Conservation (phyloP, 2,888 invertebrate species). For the Dryocosmus kuriphilus region DNA sequence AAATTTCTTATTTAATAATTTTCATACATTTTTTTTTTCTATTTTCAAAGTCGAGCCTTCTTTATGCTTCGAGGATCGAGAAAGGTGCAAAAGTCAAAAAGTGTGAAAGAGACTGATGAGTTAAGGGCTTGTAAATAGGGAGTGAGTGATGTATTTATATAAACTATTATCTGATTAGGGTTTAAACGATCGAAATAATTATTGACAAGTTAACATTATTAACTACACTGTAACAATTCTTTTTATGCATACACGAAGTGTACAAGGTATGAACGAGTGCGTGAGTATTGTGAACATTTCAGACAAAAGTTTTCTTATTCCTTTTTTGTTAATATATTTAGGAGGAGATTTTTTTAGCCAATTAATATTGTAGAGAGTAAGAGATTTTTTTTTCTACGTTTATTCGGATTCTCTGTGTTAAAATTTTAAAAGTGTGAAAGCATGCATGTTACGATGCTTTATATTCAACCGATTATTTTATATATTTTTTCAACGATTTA, state of each 20-base stretch:
- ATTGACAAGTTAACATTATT: slow-evolving; percentile 35
- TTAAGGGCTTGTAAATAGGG: slow-evolving; percentile 58
- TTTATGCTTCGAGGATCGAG: background rate
- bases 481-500: background rate
- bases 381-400: slow-evolving; percentile 13
- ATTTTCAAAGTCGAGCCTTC: background rate
- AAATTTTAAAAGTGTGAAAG: background rate
- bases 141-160: slow-evolving; percentile 62
- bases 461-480: background rate
- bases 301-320: slow-evolving; percentile 3
- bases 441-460: background rate
- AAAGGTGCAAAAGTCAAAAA: slow-evolving; percentile 38
- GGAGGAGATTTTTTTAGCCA: background rate
- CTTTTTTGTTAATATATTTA: background rate
- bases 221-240: slow-evolving; percentile 7
- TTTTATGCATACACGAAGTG: slow-evolving; percentile 6
- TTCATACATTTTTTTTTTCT: background rate
- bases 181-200: slow-evolving; percentile 39
- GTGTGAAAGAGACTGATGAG: slow-evolving; percentile 36
- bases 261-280: slow-evolving; percentile 12
- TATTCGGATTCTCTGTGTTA: background rate
- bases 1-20: background rate
- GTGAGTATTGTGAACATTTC: slow-evolving; percentile 15
- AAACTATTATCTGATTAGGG: slow-evolving; percentile 44
- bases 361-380: background rate